These are phyloP conservation scores for Blomia tropicalis DNA, from an alignment of 2,888 invertebrate genomes.

Conservation along the genomic window DNA sequence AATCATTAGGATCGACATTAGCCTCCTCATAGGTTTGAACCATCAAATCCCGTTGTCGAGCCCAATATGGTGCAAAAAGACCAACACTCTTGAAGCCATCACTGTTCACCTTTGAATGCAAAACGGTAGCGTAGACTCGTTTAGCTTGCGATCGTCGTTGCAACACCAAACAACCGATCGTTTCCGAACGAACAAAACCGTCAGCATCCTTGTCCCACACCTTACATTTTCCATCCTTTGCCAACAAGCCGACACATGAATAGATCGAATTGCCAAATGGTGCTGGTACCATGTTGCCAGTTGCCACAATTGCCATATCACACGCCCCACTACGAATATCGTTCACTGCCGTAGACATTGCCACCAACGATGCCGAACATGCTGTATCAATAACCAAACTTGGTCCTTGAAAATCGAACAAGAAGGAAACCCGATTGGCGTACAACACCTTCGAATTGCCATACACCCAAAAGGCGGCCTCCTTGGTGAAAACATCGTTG, in stretches of 20 bases:
- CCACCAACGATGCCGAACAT: conserved; percentile 84
- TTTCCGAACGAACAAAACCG: conserved; percentile 83
- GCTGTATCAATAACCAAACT: conserved; percentile 92
- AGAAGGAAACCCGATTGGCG: conserved; percentile 76
- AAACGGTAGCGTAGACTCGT: conserved; percentile 37
- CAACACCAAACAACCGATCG: conserved; percentile 59
- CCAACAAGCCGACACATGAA: conserved; percentile 79
- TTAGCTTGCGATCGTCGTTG: conserved; percentile 48
- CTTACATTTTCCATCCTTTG: conserved; percentile 74
- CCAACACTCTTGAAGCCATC: conserved; percentile 41
- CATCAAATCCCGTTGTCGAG: conserved; percentile 49
- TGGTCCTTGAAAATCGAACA: conserved; percentile 83
- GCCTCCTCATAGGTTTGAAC: conserved; percentile 68
- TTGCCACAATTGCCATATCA: conserved; percentile 89
- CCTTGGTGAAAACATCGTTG: conserved; percentile 18
- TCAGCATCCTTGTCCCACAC: conserved; percentile 80
- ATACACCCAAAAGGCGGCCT: conserved; percentile 22
- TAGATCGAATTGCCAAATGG: conserved; percentile 83
- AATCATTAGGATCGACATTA: conserved; percentile 60
- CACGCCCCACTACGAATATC: conserved; percentile 73
- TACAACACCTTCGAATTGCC: conserved; percentile 80
- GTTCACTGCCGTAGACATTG: conserved; percentile 63
- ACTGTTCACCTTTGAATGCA: conserved; percentile 42
- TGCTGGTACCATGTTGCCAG: conserved; percentile 70
- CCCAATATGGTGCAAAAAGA: conserved; percentile 43